Evolutionary conservation across 2,888 invertebrate genomes (phyloP).

Genomic region (Nebria brevicollis): DNA sequence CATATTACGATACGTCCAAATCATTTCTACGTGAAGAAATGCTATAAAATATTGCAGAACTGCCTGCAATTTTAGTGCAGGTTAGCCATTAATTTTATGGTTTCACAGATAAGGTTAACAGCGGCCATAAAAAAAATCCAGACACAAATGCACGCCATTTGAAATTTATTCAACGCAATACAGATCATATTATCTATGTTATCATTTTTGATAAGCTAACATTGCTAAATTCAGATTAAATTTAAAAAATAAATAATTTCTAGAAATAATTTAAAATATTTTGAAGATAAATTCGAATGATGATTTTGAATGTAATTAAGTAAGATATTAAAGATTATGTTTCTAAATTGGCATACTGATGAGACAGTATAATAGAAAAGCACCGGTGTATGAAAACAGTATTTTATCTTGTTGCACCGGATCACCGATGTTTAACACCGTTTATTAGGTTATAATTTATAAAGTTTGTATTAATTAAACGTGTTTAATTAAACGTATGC

Average conservation of each 20-base stretch:
- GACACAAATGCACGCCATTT: not conserved
- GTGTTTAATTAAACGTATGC: conserved; percentile 45
- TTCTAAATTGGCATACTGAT: too few relatives aligned
- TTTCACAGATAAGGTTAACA: not conserved
- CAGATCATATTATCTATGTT: not conserved
- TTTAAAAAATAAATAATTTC: not conserved
- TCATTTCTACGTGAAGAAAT: not conserved
- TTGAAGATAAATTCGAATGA: too few relatives aligned
- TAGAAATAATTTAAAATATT: too few relatives aligned
- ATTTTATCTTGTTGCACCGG: conserved; percentile 16
- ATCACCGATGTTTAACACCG: conserved; percentile 28
- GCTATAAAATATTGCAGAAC: not conserved
- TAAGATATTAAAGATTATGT: too few relatives aligned
- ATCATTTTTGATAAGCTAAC: not conserved
- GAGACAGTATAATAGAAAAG: not conserved
- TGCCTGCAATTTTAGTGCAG: not conserved
- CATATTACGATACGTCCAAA: not conserved
- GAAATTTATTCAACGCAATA: not conserved
- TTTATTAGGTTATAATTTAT: conserved; percentile 41
- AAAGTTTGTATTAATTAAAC: conserved; percentile 42
- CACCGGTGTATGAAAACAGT: conserved; percentile 14
- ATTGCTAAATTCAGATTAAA: not conserved
- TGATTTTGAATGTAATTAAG: too few relatives aligned
- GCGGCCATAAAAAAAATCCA: not conserved
- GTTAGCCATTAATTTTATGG: not conserved